Base-by-base conservation (phyloP, 2,113 vertebrate genomes). In the Tachycineta bicolor region DNA sequence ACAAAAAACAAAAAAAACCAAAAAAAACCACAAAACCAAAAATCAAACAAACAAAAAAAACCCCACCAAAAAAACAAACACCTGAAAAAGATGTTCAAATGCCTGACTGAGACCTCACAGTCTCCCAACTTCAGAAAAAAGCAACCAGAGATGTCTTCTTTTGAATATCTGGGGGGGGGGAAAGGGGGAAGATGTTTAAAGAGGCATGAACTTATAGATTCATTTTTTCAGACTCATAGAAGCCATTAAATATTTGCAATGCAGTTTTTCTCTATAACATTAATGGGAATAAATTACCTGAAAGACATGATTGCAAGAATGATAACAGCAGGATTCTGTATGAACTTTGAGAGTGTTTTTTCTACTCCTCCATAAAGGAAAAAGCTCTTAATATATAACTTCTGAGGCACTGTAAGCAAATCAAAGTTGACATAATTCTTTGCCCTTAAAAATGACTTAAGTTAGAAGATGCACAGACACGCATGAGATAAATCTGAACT, bases 211-310 rank as follows among this genome's bases (percentile, higher is more conserved):
- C 83, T 90, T 90, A 86, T 9, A 20, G 56, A 86, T 91, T 80
- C 24, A 64, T 95, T 94, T 94, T 62, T 64, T 67, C 64, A 89
- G 68, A 83, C 47, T 81, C 55, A 90, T 75, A 78, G 92, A 95
- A 86, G 22, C 52, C 56, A 89, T 94, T 95, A 90, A 89, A 94
- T 81, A 37, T 87, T 93, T 94, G 90, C 56, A 94, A 95, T 93
- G n/a, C 47, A 86, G 60, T 81, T 96, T 93, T 89, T 77, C 56
- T 49, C 73, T 74, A 28, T 95, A 96, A 90, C 60, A 75, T 90
- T 92, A 95, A 93, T 91, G 84, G 82, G 79, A 88, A 80, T 60
- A 91, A 93, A 94, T 93, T 87, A 93, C 25, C 68, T 81, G 83
- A 88, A 83, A 95, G 68, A 90, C 50, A 62, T 39, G 50, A 78